These are phyloP conservation scores for Drosophila teissieri DNA, from an alignment of 1,140 invertebrate species.

Conservation along the genomic window DNA sequence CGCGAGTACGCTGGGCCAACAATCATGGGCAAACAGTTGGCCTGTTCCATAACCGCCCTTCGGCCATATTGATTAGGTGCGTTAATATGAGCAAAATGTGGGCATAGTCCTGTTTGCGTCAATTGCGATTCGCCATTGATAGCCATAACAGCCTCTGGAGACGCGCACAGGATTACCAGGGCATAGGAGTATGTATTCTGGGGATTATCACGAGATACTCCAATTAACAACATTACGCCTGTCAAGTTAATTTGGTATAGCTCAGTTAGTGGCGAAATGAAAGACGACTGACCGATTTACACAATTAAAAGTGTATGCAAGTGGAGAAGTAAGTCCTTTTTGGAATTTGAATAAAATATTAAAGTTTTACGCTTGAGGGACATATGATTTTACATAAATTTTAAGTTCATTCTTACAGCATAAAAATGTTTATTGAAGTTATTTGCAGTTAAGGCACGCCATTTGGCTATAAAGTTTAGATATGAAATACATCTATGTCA, in stretches of 20 bases:
- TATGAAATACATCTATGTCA: too few relatives aligned
- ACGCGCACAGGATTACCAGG: conserved; percentile 3
- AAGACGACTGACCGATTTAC: neutral
- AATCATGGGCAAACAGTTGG: conserved; percentile 35
- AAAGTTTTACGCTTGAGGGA: too few relatives aligned
- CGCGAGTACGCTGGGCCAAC: conserved; percentile 16
- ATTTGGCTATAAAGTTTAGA: too few relatives aligned
- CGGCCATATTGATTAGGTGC: conserved; percentile 70
- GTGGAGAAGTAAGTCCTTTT: neutral
- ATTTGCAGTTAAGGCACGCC: too few relatives aligned
- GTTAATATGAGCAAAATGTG: conserved; percentile 54
- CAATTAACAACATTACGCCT: conserved; percentile 10
- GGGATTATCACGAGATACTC: conserved; percentile 14
- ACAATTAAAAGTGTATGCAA: neutral
- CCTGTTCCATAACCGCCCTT: conserved; percentile 18
- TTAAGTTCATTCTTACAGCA: too few relatives aligned
- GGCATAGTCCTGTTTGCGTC: conserved; percentile 54
- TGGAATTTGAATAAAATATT: neutral
- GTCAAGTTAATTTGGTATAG: neutral
- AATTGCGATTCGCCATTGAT: conserved; percentile 19
- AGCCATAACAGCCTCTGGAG: conserved; percentile 46
- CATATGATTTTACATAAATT: too few relatives aligned
- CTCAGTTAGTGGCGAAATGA: neutral
- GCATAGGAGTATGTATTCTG: neutral
- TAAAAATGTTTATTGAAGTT: too few relatives aligned